A percentile compares a stretch with the other conserved stretches of the same genome.
These are phyloP conservation scores for Menidia menidia DNA, from an alignment of 2,797 vertebrate species.

Conservation along the genomic window DNA sequence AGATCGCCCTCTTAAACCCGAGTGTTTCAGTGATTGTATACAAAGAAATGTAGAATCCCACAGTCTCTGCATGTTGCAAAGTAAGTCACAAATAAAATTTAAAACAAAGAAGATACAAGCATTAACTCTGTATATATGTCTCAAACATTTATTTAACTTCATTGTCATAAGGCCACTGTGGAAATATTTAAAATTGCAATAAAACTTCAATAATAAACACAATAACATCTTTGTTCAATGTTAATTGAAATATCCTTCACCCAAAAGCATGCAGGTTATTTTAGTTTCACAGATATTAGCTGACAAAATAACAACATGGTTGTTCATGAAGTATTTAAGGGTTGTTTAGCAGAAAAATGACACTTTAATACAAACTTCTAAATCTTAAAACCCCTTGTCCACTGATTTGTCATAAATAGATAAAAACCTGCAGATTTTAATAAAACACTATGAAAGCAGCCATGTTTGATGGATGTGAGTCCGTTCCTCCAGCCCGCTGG, in stretches of 20 bases:
- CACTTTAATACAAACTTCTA: neutral
- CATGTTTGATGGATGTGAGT: constrained; percentile 5
- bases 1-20: too few species aligned
- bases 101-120: neutral
- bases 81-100: neutral
- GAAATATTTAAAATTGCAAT: neutral
- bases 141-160: constrained; percentile 41
- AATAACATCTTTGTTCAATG: neutral
- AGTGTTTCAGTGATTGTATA: too few species aligned
- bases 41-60: too few species aligned
- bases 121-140: neutral
- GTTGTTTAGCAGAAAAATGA: neutral
- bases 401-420: neutral
- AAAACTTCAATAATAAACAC: neutral
- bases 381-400: neutral
- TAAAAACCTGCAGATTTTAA: neutral
- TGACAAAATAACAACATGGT: neutral
- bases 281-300: neutral
- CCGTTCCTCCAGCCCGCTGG: constrained; percentile 4
- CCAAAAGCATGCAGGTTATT: neutral
- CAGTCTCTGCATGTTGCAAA: too few species aligned
- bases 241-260: neutral
- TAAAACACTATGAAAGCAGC: constrained; percentile 14
- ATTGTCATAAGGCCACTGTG: constrained; percentile 3
- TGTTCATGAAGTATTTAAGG: neutral